phyloP scores from a whole-genome alignment of 2,888 invertebrate genomes.

The Anagyrus pseudococci region DNA sequence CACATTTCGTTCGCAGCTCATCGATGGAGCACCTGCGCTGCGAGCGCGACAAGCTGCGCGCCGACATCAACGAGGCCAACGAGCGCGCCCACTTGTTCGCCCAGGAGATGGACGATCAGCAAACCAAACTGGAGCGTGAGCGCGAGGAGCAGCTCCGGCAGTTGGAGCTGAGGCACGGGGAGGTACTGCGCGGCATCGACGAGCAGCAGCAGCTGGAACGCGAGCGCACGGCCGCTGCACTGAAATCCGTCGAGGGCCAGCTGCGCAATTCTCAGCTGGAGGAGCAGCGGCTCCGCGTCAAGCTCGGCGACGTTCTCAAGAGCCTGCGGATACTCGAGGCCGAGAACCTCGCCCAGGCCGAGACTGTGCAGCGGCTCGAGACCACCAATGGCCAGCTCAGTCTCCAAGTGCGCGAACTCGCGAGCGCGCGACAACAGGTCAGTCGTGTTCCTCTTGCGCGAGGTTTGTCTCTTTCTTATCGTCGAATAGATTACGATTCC shows the following conservation, averaged over 20 bases:
- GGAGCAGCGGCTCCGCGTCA: conserved; percentile 70
- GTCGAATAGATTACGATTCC: no score
- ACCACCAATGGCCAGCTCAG: conserved; percentile 64
- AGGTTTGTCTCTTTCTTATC: neutral
- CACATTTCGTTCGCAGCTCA: conserved; percentile 60
- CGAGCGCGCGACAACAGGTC: conserved; percentile 50
- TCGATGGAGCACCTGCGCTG: conserved; percentile 71
- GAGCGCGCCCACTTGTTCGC: conserved; percentile 81
- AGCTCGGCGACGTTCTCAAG: conserved; percentile 68
- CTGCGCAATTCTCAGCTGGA: no score
- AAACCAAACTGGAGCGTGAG: conserved; percentile 80
- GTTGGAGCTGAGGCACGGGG: conserved; percentile 79
- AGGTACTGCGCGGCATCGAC: conserved; percentile 75
- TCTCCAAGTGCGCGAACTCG: conserved; percentile 61
- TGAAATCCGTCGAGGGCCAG: no score
- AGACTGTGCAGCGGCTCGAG: conserved; percentile 69
- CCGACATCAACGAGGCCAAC: conserved; percentile 83
- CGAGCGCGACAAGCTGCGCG: conserved; percentile 82
- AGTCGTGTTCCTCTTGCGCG: neutral
- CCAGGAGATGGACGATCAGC: conserved; percentile 91
- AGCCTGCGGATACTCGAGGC: conserved; percentile 72
- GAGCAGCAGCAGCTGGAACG: conserved; percentile 76
- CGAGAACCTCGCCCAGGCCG: conserved; percentile 69
- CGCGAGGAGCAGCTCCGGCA: conserved; percentile 75
- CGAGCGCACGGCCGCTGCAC: conserved; percentile 71